Evolutionary conservation across 2,888 invertebrate genomes (phyloP).

Genomic region (Thysanoteuthis rhombus): DNA sequence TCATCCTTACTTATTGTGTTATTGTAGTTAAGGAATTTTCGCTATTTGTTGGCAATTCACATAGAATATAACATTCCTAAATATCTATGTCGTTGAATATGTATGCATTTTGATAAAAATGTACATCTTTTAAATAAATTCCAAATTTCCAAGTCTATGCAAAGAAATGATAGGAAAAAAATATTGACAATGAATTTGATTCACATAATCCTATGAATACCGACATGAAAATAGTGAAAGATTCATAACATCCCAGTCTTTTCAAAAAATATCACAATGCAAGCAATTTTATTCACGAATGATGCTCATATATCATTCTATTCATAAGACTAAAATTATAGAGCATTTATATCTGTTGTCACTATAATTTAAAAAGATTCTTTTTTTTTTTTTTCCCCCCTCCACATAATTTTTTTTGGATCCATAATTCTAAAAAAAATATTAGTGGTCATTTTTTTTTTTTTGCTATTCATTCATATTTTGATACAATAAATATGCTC

Average conservation of each 20-base stretch:
- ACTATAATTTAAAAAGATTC: not conserved
- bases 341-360: not conserved
- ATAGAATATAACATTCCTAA: not conserved
- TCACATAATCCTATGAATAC: not conserved
- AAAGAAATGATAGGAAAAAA: not conserved
- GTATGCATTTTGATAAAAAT: not conserved
- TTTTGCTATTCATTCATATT: not conserved
- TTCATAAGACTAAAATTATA: not conserved
- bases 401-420: no score
- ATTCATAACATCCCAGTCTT: not conserved
- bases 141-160: not conserved
- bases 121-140: not conserved
- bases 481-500: not conserved
- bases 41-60: not conserved
- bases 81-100: not conserved
- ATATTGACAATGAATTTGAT: not conserved
- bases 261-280: not conserved
- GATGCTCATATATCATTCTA: not conserved
- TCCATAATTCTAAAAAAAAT: not conserved
- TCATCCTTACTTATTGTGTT: not conserved
- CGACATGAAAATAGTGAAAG: not conserved
- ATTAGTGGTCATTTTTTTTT: not conserved
- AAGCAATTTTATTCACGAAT: not conserved
- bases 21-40: not conserved
- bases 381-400: no score